Conservation (phyloP, 2,113 vertebrate genomes). For the Seriola rivoliana region DNA sequence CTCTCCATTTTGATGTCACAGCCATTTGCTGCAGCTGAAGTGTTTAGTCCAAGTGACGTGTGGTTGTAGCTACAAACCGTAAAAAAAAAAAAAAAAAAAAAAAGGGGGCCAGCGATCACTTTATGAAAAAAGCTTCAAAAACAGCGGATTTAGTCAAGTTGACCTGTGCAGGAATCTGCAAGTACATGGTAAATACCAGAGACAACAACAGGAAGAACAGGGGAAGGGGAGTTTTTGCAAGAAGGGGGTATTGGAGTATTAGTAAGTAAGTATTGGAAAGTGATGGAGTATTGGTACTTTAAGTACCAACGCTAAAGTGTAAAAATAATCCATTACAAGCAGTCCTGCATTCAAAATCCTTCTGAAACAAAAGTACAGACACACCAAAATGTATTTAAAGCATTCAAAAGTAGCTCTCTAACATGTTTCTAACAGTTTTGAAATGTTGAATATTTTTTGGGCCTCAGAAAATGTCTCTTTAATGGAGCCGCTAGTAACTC, state of each 20-base stretch:
- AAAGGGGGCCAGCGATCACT: constrained; percentile 9
- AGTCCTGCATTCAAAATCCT: background rate
- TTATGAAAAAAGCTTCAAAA: background rate
- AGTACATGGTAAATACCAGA: background rate
- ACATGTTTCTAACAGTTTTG: background rate
- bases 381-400: too few species aligned
- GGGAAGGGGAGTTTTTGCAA: too few species aligned
- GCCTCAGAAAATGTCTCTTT: too few species aligned
- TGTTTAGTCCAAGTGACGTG: constrained; percentile 16
- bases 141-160: background rate
- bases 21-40: constrained; percentile 14
- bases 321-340: background rate
- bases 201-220: background rate
- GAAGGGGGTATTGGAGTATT: too few species aligned
- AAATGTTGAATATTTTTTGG: background rate
- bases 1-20: constrained; percentile 29
- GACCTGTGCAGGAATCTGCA: constrained; percentile 13
- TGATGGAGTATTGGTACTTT: too few species aligned
- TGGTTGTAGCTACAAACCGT: constrained; percentile 14
- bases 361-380: background rate
- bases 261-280: too few species aligned
- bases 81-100: constrained; percentile 16
- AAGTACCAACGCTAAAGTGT: background rate
- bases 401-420: too few species aligned
- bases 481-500: background rate